Evolutionary conservation across 2,113 vertebrate genomes (phyloP).

Genomic region (Telmatochromis sp.): DNA sequence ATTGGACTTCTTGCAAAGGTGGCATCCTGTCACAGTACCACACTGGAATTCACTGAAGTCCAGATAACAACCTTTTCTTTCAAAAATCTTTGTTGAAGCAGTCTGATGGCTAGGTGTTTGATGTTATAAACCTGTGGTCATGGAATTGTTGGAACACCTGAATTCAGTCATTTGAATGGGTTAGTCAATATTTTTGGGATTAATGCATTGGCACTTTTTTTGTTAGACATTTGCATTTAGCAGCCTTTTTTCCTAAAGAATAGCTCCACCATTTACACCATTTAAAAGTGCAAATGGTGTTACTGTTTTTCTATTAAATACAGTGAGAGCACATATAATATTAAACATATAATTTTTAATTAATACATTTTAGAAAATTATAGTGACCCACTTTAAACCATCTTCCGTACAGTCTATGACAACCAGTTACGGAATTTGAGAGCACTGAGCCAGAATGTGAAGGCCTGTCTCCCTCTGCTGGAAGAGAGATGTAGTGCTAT

Average conservation of each 20-base stretch:
- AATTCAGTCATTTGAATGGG: accelerated
- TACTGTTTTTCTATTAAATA: not conserved
- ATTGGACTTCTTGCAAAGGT: not conserved
- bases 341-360: not conserved
- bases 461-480: slow-evolving; percentile 57
- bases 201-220: accelerated
- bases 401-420: not conserved
- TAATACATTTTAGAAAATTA: not conserved
- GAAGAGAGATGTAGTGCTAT: not conserved
- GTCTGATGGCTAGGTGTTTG: not conserved
- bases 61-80: not conserved
- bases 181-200: not conserved
- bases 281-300: not conserved
- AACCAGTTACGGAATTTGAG: not conserved
- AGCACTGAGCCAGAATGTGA: not conserved
- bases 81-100: not conserved
- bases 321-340: not conserved
- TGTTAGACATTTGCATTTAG: not conserved
- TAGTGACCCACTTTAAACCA: not conserved
- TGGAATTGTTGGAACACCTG: not conserved
- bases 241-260: not conserved
- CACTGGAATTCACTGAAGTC: not conserved
- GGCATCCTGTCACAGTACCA: not conserved
- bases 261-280: not conserved
- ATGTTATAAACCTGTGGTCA: not conserved